These are phyloP conservation scores for Cryptoprocta ferox DNA, from an alignment of 2,797 vertebrate species.

Conservation along the genomic window DNA sequence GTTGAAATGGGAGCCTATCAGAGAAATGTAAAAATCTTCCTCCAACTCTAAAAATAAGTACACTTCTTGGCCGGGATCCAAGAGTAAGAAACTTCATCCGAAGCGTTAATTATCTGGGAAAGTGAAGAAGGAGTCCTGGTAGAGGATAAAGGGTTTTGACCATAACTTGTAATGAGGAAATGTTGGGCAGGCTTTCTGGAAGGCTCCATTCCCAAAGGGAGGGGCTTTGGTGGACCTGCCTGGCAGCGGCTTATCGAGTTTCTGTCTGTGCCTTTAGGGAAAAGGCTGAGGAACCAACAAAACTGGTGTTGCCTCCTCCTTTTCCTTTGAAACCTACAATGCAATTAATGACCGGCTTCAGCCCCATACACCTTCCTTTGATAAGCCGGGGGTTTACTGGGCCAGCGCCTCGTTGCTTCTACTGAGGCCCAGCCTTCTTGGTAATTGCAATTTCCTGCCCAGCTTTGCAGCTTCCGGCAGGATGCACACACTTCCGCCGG, in stretches of 20 bases:
- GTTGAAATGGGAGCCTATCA: not conserved
- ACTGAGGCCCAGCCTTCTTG: not conserved
- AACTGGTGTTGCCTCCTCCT: not conserved
- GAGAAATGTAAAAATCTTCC: not conserved
- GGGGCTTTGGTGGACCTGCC: not conserved
- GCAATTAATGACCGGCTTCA: not conserved
- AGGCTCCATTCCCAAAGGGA: not conserved
- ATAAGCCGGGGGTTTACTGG: not conserved
- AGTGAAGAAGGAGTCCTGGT: not conserved
- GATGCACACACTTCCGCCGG: not conserved
- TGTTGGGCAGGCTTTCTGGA: not conserved
- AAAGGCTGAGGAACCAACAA: not conserved
- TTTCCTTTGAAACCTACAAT: conserved; percentile 38
- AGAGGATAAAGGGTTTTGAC: not conserved
- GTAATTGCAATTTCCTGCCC: not conserved
- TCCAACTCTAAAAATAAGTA: conserved; percentile 6
- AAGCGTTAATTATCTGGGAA: conserved; percentile 8
- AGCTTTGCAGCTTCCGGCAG: not conserved
- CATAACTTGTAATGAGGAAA: conserved; percentile 14
- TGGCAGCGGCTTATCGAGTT: not conserved
- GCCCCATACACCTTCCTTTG: not conserved
- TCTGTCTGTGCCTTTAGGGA: not conserved
- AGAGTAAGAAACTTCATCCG: conserved; percentile 37
- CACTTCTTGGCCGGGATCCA: conserved; percentile 20
- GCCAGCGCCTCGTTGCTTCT: not conserved